These are phyloP conservation scores for Harpalus rufipes DNA, from an alignment of 2,888 invertebrate species.

Conservation along the genomic window DNA sequence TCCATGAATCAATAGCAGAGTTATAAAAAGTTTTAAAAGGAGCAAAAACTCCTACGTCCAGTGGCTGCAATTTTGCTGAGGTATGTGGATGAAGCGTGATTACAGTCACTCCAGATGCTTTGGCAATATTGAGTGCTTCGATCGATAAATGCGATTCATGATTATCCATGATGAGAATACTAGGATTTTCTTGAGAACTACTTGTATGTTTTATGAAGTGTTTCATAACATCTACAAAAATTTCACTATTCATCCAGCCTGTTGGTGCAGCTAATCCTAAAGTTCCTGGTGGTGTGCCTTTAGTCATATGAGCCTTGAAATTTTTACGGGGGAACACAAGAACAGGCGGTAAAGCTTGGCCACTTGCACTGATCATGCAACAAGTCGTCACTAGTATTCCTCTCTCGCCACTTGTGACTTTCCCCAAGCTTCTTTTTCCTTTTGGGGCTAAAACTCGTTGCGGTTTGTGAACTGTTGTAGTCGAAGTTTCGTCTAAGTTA, in stretches of 20 bases:
- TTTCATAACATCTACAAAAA: not conserved
- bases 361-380: conserved; percentile 69
- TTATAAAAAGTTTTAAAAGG: not conserved
- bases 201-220: not conserved
- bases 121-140: not conserved
- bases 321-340: too few species aligned
- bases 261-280: not conserved
- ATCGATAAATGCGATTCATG: not conserved
- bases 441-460: conserved; percentile 72
- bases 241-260: not conserved
- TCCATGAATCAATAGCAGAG: not conserved
- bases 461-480: conserved; percentile 73
- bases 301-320: not conserved
- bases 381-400: conserved; percentile 70
- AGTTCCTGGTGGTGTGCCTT: not conserved
- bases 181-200: not conserved
- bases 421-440: conserved; percentile 71
- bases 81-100: not conserved
- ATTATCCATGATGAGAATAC: not conserved
- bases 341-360: conserved; percentile 68
- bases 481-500: conserved; percentile 73
- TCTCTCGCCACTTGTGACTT: conserved; percentile 72
- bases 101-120: not conserved
- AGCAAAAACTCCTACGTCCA: not conserved
- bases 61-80: not conserved